Evolutionary conservation across 1,140 invertebrate species (phyloP), one percentile per base, ranked within the genome.

Genomic region (Lineus longissimus): DNA sequence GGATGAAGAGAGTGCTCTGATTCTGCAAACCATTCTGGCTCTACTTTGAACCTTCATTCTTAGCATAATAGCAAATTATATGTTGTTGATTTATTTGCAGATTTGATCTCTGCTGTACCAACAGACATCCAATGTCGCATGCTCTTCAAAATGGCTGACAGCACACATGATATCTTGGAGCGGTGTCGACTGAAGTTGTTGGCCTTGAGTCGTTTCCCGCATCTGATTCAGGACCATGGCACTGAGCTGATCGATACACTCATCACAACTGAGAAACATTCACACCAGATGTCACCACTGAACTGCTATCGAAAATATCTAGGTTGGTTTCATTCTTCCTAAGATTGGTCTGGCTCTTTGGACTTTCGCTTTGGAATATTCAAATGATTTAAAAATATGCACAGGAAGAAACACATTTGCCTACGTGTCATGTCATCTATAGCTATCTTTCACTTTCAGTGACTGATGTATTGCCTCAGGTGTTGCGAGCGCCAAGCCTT

Each of bases 141-240:
- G 72, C 82, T 94, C 15, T 83, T 92, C 62, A 87, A 89, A 65
- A 91, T 91, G 64, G 90, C 91, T 25, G 91, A 93, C 81, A 88
- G 91, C 63, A 91, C 90, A 73, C 89, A 91, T 77, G 90, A 93
- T 76, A 92, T 89, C 27, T 88, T 93, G 85, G 91, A 93, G 74
- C 90, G 93, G 78, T 93, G 91, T 76, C 86, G 90, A 68, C 80
- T 93, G 54, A 81, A 92, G 47, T 83, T 94, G 30, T 76, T 94
- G 43, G 83, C 93, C 57, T 82, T 94, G 54, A 88, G 88, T 70
- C 87, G 88, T 73, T 93, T 94, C 84, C 91, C 91, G 40, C 88
- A 89, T 73, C 87, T 90, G n/a, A 87, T 90, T 17, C 74, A 85
- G 19, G 87, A 87, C 47, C 87, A 92, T 78, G 91, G 90, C 40